Percentiles rank a stretch among this genome's conserved stretches.
phyloP scores from a whole-genome alignment of 35 echinoderm and acorn worm genomes.

The Heliocidaris erythrogramma region DNA sequence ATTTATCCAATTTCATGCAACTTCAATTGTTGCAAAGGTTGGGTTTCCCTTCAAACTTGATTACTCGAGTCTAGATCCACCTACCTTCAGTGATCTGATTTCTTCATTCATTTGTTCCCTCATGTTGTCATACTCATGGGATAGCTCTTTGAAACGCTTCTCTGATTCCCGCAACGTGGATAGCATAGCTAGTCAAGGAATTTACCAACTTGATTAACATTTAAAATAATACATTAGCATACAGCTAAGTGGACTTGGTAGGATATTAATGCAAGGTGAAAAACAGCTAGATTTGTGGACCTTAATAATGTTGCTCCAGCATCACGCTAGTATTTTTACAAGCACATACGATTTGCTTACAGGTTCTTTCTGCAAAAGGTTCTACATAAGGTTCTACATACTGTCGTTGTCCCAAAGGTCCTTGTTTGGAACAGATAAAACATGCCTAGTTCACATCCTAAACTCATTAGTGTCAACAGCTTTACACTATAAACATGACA shows the following conservation, averaged over 20 bases:
- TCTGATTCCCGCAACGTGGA: slow-evolving; percentile 56
- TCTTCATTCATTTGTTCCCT: slow-evolving; percentile 70
- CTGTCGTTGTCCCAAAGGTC: too few species aligned
- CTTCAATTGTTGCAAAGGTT: too few species aligned
- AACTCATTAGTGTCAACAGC: too few species aligned
- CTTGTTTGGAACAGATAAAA: too few species aligned
- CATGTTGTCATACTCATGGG: slow-evolving; percentile 57
- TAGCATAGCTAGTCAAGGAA: slow-evolving; percentile 54
- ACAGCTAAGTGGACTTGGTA: background rate
- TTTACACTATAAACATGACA: too few species aligned
- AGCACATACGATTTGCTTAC: background rate
- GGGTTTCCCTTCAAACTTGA: too few species aligned
- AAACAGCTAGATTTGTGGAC: background rate
- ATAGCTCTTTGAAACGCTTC: slow-evolving; percentile 51
- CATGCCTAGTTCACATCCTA: too few species aligned
- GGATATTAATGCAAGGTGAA: background rate
- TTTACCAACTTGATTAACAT: background rate
- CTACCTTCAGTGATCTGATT: slow-evolving; percentile 70
- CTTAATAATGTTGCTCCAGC: too few species aligned
- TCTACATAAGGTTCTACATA: too few species aligned
- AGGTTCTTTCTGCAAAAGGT: too few species aligned
- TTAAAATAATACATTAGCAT: background rate
- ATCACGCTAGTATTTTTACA: too few species aligned
- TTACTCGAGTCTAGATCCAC: background rate
- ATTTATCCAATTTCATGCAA: too few species aligned